These are phyloP conservation scores for Cataglyphis livida DNA, from an alignment of 2,888 invertebrate species.

Conservation along the genomic window DNA sequence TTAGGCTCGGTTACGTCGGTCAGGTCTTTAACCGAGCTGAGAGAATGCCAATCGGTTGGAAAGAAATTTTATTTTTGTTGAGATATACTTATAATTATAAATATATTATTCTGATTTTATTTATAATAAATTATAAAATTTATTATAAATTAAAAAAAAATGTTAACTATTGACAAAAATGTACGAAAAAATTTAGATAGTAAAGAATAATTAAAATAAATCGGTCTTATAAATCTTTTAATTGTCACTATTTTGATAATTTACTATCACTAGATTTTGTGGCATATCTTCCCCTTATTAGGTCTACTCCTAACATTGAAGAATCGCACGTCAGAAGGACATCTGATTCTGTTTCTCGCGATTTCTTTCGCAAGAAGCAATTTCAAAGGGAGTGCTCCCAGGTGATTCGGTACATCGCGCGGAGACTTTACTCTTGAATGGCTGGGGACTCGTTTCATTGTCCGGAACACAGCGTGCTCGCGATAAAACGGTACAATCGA, in stretches of 20 bases:
- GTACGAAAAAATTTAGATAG: background rate
- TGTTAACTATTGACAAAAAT: background rate
- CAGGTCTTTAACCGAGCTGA: conserved; percentile 76
- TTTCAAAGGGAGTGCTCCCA: background rate
- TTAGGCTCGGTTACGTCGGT: conserved; percentile 77
- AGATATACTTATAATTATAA: background rate
- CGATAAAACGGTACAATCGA: conserved; percentile 69
- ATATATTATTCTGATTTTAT: background rate
- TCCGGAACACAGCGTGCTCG: conserved; percentile 53
- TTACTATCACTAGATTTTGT: background rate
- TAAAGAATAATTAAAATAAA: background rate
- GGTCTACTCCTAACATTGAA: background rate
- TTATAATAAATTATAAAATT: no score
- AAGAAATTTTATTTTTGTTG: background rate
- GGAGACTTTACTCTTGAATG: conserved; percentile 44
- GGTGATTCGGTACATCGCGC: conserved; percentile 37
- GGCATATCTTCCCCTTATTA: background rate
- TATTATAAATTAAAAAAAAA: background rate
- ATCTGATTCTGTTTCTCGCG: conserved; percentile 16
- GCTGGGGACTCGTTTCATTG: conserved; percentile 53
- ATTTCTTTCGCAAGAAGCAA: conserved; percentile 8
- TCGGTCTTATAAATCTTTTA: background rate
- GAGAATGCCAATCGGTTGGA: conserved; percentile 69
- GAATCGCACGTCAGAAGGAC: background rate
- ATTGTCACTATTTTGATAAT: background rate